Base-by-base conservation (phyloP, 92 coral and sea anemone genomes). In the Siderastrea siderea region DNA sequence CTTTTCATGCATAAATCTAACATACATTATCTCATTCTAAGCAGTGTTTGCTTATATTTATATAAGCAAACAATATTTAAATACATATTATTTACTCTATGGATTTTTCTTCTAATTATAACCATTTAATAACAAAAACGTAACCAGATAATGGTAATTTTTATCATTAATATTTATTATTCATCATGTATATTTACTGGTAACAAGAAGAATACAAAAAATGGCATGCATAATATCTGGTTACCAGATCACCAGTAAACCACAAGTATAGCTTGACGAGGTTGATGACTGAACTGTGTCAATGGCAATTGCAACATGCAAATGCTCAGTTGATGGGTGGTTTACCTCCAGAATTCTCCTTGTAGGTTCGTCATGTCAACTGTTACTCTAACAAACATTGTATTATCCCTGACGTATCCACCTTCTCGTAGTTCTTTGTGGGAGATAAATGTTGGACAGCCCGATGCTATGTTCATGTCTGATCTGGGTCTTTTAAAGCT, bases 381-480 rank as follows among this genome's bases (percentile, higher is more conserved):
- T 1, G 80, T 57, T 6, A 94, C 82, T 81, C 85, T 93, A 12
- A 96, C 85, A 68, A 87, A 96, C 80, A 95, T 68, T 0, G 92
- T 85, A 49, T 96, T 94, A 70, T 96, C 92, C 61, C 66, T 87
- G 57, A 91, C 77, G 75, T 84, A 96, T 0, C 93, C 92, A 6
- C 94, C 91, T 46, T 75, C 74, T 62, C 87, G 93, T 3, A 93
- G 90, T 9, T 74, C 91, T 16, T 63, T 49, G 74, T 95, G 96
- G 19, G 93, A 74, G 12, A 96, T 82, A 71, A 95, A 93, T 16
- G 81, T 70, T 26, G 98, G 98, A 53, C 98, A 96, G 6, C 99
- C 98, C 9, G 94, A 89, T 2, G 98, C 99, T 15, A 96, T 91
- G 74, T 96, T 96, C 98, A 96, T 96, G 70, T 93, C 95, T 70